phyloP scores from a whole-genome alignment of 2,888 invertebrate species.

The Uropetala carovei region DNA sequence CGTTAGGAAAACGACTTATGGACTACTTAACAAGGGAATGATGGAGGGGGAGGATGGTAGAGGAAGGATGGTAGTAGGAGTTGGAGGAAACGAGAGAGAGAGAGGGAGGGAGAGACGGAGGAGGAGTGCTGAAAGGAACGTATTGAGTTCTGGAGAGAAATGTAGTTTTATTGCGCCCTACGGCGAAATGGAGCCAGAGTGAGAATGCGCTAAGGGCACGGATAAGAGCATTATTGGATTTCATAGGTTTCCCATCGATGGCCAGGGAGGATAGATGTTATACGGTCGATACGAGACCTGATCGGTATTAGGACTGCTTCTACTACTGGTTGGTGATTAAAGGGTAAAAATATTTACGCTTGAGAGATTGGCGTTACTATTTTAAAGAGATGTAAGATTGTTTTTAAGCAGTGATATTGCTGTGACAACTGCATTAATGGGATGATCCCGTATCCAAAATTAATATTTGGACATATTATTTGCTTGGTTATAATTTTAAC shows the following conservation, averaged over 20 bases:
- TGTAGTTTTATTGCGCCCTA: not conserved
- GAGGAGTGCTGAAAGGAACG: not conserved
- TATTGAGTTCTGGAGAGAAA: not conserved
- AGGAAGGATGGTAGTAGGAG: not conserved
- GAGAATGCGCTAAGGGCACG: not conserved
- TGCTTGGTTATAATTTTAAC: too few species aligned
- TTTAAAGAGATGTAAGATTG: too few species aligned
- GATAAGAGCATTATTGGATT: not conserved
- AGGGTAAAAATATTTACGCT: not conserved
- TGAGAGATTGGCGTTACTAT: too few species aligned
- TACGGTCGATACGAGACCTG: not conserved
- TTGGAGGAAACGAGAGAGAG: not conserved
- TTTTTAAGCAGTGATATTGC: too few species aligned
- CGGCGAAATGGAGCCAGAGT: not conserved
- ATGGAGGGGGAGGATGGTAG: not conserved
- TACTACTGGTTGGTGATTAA: not conserved
- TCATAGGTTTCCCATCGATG: conserved; percentile 9
- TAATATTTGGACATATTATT: too few species aligned
- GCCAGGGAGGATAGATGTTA: conserved; percentile 1
- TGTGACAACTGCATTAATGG: too few species aligned
- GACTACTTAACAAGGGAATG: conserved; percentile 10
- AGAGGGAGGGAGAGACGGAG: not conserved
- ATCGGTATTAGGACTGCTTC: not conserved
- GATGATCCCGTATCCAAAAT: too few species aligned
- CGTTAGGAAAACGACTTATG: not conserved